Evolutionary conservation across 2,113 vertebrate genomes (phyloP).

Genomic region (Sylvicapra grimmia): DNA sequence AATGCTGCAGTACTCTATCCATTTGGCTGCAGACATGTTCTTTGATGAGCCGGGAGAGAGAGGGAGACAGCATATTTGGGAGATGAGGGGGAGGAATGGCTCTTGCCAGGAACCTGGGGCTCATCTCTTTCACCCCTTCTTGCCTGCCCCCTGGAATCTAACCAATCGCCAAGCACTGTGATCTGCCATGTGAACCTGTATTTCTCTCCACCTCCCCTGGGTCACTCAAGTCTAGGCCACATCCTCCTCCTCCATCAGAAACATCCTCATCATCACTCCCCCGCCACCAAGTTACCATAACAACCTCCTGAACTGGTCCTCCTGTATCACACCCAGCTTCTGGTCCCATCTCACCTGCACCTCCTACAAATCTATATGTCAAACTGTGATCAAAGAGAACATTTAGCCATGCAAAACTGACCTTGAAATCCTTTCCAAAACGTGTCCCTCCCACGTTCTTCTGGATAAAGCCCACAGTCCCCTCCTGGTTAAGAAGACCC

Average conservation of each 20-base stretch:
- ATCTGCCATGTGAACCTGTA: not conserved
- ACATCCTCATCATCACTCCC: not conserved
- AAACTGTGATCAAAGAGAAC: not conserved
- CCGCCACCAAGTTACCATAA: not conserved
- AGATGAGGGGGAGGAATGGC: not conserved
- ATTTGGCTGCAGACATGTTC: not conserved
- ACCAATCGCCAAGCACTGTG: not conserved
- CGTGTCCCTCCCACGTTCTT: not conserved
- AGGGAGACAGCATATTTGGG: not conserved
- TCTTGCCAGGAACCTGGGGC: not conserved
- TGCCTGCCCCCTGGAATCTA: not conserved
- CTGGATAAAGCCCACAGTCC: not conserved
- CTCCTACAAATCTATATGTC: not conserved
- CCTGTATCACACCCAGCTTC: not conserved
- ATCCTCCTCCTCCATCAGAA: not conserved
- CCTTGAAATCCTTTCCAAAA: not conserved
- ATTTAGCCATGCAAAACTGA: not conserved
- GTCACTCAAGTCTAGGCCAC: not conserved
- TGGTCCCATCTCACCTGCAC: not conserved
- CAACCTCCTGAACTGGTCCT: not conserved
- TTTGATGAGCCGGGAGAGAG: constrained; percentile 26
- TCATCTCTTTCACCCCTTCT: not conserved
- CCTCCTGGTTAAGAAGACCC: not conserved
- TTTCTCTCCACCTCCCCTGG: not conserved
- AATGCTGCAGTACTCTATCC: constrained; percentile 5